Base-by-base conservation (phyloP, 2,888 invertebrate genomes). In the Agrilus mali region DNA sequence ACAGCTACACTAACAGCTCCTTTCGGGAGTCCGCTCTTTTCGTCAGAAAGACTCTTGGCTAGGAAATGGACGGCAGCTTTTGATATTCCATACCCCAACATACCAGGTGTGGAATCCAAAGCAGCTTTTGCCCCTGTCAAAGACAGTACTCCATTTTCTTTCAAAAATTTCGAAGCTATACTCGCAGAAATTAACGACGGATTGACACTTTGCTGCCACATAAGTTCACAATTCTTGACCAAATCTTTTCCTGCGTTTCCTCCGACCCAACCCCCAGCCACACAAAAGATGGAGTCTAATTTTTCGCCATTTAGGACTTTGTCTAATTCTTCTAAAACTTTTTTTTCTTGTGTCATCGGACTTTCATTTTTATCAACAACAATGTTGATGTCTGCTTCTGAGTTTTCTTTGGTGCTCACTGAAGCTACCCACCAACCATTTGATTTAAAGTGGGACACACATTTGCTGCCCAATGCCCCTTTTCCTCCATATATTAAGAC, bases 141-240 rank as follows among this genome's bases (percentile, higher is more conserved):
- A 1, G 88, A 81, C 31, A 95, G 60, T 6, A 94, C 64, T 8
- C 95, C 95, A 20, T 84, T 87, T 40, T 84, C 77, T 55, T 84
- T 82, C 15, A 96, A 70, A 65, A 84, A 78, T 47, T 82, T 78
- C 0, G 87, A 72, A 4, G 92, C 92, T 40, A 95, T 67, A 36
- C 82, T 76, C 0, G 90, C 83, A 1, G 92, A 85, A 51, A 94
- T 88, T 8, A 70, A 63, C 0, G 93, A 92, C 50, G 89, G 86
- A 89, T 93, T 94, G 6, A 96, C 88, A 59, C 89, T 90, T 64
- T 96, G 95, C 48, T 86, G 83, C 85, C 89, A 88, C 90, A 93
- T 93, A 36, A 87, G 62, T 56, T 95, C 92, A 3, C 84, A 72
- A 60, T 86, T 90, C 64, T 87, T 86, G 38, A 89, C 74, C 50